Conservation (phyloP, 1,140 invertebrate species). For the Drosophila tropicalis region DNA sequence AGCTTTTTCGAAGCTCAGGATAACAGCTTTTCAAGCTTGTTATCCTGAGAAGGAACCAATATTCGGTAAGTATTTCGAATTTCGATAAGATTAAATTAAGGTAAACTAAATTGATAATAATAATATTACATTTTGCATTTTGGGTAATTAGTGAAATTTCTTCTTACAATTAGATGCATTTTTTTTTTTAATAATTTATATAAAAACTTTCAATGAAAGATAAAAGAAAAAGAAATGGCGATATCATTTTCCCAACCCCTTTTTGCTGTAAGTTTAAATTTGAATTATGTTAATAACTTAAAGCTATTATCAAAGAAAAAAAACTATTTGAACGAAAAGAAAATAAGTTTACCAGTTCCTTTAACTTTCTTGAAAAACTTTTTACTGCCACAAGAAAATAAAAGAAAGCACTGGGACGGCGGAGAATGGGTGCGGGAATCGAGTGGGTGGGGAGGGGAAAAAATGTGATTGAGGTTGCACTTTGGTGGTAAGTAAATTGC, state of each 20-base stretch:
- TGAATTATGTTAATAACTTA: conserved; percentile 67
- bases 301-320: conserved; percentile 63
- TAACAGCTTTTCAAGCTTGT: background rate
- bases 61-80: background rate
- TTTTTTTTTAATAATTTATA: conserved; percentile 52
- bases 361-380: conserved; percentile 46
- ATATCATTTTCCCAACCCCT: background rate
- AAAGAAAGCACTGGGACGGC: background rate
- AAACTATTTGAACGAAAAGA: conserved; percentile 60
- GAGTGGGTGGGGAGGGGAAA: background rate
- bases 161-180: conserved; percentile 23
- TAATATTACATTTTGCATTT: conserved; percentile 26
- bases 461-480: conserved; percentile 4
- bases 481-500: conserved; percentile 19
- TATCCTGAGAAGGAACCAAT: background rate
- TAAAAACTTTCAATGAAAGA: conserved; percentile 30
- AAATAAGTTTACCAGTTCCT: conserved; percentile 53
- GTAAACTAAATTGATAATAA: background rate
- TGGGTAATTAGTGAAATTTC: conserved; percentile 39
- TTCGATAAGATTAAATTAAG: background rate
- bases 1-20: background rate
- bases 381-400: conserved; percentile 40
- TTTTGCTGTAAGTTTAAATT: conserved; percentile 26
- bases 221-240: conserved; percentile 1
- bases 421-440: conserved; percentile 13